These are phyloP conservation scores for Chrysocyon brachyurus DNA, from an alignment of 2,797 vertebrate genomes.

Conservation along the genomic window DNA sequence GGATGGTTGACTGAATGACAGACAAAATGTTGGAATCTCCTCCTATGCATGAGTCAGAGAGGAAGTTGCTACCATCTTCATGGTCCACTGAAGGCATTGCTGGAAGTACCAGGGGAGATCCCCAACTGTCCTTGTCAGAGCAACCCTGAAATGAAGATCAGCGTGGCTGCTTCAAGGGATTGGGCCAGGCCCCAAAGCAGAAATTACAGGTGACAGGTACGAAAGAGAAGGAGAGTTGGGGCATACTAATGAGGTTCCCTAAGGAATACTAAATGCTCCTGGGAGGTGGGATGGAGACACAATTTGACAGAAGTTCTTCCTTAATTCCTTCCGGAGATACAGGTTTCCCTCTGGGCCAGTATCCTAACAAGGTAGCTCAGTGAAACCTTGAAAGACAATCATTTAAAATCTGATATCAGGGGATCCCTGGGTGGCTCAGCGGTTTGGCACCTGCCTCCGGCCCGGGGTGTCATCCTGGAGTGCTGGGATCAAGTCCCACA, in stretches of 20 bases:
- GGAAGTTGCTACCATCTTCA: constrained; percentile 29
- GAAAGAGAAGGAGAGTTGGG: neutral
- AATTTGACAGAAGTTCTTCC: neutral
- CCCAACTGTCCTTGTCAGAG: neutral
- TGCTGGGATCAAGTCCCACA: too few species aligned
- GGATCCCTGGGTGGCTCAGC: too few species aligned
- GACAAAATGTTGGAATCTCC: constrained; percentile 35
- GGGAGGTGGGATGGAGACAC: neutral
- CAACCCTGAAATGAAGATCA: neutral
- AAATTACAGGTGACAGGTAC: neutral
- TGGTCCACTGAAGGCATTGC: neutral
- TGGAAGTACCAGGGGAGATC: neutral
- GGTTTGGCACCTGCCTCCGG: too few species aligned
- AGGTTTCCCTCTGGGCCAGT: constrained; percentile 27
- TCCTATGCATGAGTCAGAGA: constrained; percentile 44
- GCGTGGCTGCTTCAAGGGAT: neutral
- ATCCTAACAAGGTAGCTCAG: neutral
- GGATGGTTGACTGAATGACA: neutral
- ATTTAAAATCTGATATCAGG: neutral
- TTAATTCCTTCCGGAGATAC: constrained; percentile 5
- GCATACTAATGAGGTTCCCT: neutral
- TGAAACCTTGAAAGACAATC: constrained; percentile 1
- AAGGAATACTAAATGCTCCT: neutral
- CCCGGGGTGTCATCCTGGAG: too few species aligned
- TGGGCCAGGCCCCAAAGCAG: neutral